phyloP scores from a whole-genome alignment of 2,888 invertebrate genomes.

The Archaeoteleia sp. region DNA sequence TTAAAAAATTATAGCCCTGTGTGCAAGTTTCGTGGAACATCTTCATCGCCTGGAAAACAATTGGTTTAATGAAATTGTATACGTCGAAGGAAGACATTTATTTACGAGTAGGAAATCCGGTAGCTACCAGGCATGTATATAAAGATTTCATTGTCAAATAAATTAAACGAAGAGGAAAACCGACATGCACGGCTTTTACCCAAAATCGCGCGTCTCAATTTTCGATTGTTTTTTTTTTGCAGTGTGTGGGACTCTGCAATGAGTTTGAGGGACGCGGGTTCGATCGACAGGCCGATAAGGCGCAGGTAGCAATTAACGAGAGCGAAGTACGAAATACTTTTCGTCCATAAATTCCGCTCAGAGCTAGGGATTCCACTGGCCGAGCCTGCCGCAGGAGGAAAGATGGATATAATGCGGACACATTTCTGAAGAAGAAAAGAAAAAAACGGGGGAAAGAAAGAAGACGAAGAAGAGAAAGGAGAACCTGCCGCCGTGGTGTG shows the following conservation, averaged over 20 bases:
- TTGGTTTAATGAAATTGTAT: no score
- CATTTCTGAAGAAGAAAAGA: conserved; percentile 35
- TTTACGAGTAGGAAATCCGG: no score
- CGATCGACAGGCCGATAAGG: conserved; percentile 40
- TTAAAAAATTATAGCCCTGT: no score
- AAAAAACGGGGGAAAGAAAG: no score
- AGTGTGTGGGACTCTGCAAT: conserved; percentile 32
- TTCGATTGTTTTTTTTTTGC: conserved; percentile 3
- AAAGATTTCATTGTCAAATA: no score
- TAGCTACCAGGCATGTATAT: no score
- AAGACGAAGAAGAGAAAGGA: conserved; percentile 11
- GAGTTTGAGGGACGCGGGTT: conserved; percentile 37
- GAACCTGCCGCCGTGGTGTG: conserved; percentile 14
- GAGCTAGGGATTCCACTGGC: conserved; percentile 36
- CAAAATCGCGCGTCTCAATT: no score
- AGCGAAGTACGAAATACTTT: conserved; percentile 50
- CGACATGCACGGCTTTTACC: no score
- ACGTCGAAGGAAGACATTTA: no score
- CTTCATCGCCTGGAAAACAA: no score
- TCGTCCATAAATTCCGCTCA: conserved; percentile 45
- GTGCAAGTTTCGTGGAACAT: no score
- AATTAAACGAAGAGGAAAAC: no score
- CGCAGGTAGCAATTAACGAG: conserved; percentile 50
- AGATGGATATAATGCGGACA: conserved; percentile 47
- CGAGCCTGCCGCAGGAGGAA: conserved; percentile 29